Percentiles rank a stretch among this genome's conserved stretches.
phyloP scores from a whole-genome alignment of 2,888 invertebrate genomes.

The Stomorhina lunata region DNA sequence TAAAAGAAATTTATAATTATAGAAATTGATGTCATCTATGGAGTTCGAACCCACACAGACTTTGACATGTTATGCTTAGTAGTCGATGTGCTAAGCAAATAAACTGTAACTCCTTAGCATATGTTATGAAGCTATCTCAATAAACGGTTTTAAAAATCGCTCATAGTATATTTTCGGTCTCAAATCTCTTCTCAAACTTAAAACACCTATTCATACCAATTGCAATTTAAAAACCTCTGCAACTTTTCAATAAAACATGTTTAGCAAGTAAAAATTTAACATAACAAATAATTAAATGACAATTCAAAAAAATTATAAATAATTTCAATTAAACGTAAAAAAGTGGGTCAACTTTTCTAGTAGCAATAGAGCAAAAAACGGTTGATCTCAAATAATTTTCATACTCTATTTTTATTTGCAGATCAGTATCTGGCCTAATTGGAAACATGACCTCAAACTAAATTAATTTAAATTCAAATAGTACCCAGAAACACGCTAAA shows the following conservation, averaged over 20 bases:
- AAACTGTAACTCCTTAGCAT: no score
- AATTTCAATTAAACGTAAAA: constrained; percentile 11
- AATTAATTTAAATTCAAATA: not conserved
- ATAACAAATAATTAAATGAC: constrained; percentile 9
- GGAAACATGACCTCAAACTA: constrained; percentile 40
- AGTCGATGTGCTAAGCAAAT: no score
- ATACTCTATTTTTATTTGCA: constrained; percentile 22
- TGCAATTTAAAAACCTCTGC: not conserved
- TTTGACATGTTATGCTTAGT: no score
- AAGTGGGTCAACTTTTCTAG: constrained; percentile 20
- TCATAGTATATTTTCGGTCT: no score
- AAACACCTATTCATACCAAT: not conserved
- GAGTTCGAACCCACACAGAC: no score
- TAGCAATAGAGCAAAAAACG: not conserved
- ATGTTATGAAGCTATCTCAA: no score
- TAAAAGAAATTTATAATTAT: no score
- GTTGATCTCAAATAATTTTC: not conserved
- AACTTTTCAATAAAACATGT: constrained; percentile 13
- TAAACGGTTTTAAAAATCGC: no score
- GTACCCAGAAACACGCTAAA: not conserved
- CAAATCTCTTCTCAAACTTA: not conserved
- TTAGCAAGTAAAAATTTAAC: constrained; percentile 20
- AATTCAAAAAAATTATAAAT: not conserved
- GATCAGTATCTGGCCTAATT: not conserved
- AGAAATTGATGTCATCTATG: no score